phyloP scores from a whole-genome alignment of 2,888 invertebrate genomes.

The Scaptomyza parva region DNA sequence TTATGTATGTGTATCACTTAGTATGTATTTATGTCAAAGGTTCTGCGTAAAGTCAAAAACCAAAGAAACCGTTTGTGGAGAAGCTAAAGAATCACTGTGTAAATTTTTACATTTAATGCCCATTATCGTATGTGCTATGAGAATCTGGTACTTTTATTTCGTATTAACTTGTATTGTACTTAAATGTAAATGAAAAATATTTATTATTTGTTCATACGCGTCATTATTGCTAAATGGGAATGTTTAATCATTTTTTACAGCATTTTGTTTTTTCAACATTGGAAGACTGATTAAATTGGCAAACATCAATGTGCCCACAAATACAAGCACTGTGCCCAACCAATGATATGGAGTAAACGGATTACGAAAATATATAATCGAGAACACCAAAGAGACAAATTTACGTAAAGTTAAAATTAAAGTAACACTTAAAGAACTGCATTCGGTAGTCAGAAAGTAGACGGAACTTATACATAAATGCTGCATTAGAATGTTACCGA shows the following conservation, averaged over 20 bases:
- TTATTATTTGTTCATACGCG: conserved; percentile 41
- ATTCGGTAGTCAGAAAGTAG: conserved; percentile 95
- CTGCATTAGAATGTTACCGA: conserved; percentile 94
- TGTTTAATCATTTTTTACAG: conserved; percentile 53
- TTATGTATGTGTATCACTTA: conserved; percentile 59
- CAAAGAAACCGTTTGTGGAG: conserved; percentile 43
- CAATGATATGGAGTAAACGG: conserved; percentile 96
- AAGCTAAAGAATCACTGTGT: conserved; percentile 17
- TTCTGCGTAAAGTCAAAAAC: conserved; percentile 40
- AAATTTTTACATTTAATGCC: conserved; percentile 36
- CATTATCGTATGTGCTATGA: conserved; percentile 38
- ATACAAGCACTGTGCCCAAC: conserved; percentile 94
- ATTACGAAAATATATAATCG: conserved; percentile 95
- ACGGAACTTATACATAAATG: conserved; percentile 97
- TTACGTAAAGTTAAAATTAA: conserved; percentile 97
- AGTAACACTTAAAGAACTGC: conserved; percentile 96
- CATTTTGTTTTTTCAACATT: background rate
- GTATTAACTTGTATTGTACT: conserved; percentile 67
- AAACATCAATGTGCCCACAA: conserved; percentile 95
- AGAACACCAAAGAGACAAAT: conserved; percentile 96
- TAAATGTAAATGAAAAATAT: conserved; percentile 67
- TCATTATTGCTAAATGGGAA: conserved; percentile 17
- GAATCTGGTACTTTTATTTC: conserved; percentile 63
- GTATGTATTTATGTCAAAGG: conserved; percentile 31
- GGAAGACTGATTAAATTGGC: conserved; percentile 89